Base-by-base conservation (phyloP, 1,140 invertebrate species). In the Ctenoplectra terminalis region DNA sequence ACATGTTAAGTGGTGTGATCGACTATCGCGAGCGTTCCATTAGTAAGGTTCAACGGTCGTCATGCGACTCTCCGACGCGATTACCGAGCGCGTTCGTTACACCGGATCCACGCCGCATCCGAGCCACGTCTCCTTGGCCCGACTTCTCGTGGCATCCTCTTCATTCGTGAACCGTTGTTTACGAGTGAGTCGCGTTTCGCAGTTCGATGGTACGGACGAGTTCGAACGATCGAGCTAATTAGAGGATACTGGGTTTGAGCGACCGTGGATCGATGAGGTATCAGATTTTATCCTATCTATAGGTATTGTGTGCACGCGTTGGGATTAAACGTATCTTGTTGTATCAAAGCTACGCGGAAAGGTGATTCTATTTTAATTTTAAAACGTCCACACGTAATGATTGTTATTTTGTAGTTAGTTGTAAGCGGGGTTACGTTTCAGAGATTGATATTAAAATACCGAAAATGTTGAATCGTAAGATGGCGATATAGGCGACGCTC, bases 1-100 rank as follows among this genome's bases (percentile, higher is more conserved):
- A 80, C 75, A 84, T 84, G 85, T 89, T 88, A 88, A 91, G 89
- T 90, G 86, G 84, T 88, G 90, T 86, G 90, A 90, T 89, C 84
- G 85, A 86, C 84, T 85, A 88, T 90, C 84, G 84, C 79, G 85
- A 87, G 83, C 84, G 78, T 88, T 83, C 83, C 83, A 83, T 88
- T 85, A 87, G 70, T 74, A 54, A 84, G 64, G 73, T 85, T 75
- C 79, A 87, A 82, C 73, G 74, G 64, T 72, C 70, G 80, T 78
- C 76, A 66, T 80, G 37, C 66, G 26, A 40, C 46, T 67, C 74
- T 72, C 43, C 29, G 56, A 23, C 56, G 60, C 77, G 77, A 80
- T 80, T 80, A 73, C 70, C 69, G 77, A 31, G n/a, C 58, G 50
- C 70, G 69, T 63, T 80, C 77, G 77, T 80, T 80, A 80, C 58